Evolutionary conservation across 2,113 vertebrate genomes (phyloP), one percentile per base, ranked within the genome.

Genomic region (Turnix velox): DNA sequence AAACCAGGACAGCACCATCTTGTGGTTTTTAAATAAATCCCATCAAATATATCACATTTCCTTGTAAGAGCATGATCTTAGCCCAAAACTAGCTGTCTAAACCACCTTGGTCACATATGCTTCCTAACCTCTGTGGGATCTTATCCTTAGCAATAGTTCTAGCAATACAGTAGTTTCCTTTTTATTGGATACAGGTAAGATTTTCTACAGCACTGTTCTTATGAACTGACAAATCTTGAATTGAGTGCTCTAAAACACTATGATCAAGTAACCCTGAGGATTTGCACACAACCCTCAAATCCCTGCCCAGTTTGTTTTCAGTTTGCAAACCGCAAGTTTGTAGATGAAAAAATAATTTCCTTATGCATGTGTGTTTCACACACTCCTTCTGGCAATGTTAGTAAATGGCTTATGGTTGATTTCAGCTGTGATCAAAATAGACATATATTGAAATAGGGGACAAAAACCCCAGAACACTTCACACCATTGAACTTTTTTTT

Each of bases 1-100:
- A n/a, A n/a, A n/a, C n/a, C n/a, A n/a, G n/a, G n/a, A n/a, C n/a
- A n/a, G n/a, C n/a, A 86, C 15, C 4, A 33, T 49, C 14, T 45
- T 45, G 45, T 57, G 10, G 46, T 65, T 15, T 87, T 94, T 66
- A 58, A 91, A 78, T 35, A 91, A 66, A 84, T 67, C 46, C 37
- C 19, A 35, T 52, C 19, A 77, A 49, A 35, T 27, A 45, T 20
- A 20, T 9, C 35, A 5, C 5, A 3, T 61, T 80, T 80, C 17
- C 51, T 42, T 37, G 15, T 22, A 86, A 83, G 24, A 46, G 78
- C 7, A 13, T 20, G 58, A 63, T 59, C 59, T 10, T 43, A 37
- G 10, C 63, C 77, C 67, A 84, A 83, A 86, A 59, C 18, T 57
- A 73, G n/a, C 12, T 43, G 18, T 33, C 46, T 12, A 79, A 73